Conservation (phyloP, 2,113 vertebrate species). For the Charadrius vociferus region DNA sequence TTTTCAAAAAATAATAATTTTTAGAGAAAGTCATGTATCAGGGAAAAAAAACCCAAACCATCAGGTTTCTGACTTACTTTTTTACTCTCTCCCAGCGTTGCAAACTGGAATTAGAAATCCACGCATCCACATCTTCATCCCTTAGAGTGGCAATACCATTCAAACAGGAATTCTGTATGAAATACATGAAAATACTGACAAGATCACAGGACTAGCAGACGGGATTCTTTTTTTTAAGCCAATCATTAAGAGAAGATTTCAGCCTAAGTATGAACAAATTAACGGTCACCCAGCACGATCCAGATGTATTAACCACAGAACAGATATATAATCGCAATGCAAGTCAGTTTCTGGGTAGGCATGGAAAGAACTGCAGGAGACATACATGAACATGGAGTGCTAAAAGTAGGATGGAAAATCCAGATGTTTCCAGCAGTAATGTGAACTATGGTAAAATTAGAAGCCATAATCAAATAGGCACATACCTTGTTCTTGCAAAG, state of each 20-base stretch:
- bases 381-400: neutral
- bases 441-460: neutral
- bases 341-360: neutral
- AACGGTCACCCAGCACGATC: neutral
- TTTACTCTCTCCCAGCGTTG: rapidly evolving
- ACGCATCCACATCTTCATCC: neutral
- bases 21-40: neutral
- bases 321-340: neutral
- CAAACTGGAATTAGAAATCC: neutral
- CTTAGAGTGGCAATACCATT: slow-evolving; percentile 23
- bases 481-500: slow-evolving; percentile 13
- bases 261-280: neutral
- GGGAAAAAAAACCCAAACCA: neutral
- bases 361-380: neutral
- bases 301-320: neutral
- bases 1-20: neutral
- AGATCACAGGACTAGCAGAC: neutral
- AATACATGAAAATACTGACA: neutral
- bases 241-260: neutral
- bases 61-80: slow-evolving; percentile 11
- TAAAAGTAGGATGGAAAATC: neutral
- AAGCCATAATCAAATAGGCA: neutral
- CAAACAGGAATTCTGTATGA: slow-evolving; percentile 1
- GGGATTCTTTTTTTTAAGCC: neutral
- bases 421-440: neutral